phyloP scores from a whole-genome alignment of 2,888 invertebrate species.

The Hedychridium roseum region DNA sequence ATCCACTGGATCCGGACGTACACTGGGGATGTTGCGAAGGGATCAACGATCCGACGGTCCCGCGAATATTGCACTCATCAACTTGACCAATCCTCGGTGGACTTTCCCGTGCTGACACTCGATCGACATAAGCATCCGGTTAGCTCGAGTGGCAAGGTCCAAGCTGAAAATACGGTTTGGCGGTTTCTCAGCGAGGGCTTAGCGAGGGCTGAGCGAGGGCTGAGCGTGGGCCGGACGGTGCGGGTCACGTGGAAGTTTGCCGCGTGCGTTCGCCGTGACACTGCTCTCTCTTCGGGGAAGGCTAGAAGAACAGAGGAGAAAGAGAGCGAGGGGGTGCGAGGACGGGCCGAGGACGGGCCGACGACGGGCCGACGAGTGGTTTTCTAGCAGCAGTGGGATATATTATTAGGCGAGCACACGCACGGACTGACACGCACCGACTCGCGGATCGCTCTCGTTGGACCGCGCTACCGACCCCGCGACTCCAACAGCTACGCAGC shows the following conservation, averaged over 20 bases:
- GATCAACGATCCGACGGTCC: too few relatives aligned
- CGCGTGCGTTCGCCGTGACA: conserved; percentile 31
- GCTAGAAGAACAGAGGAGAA: conserved; percentile 17
- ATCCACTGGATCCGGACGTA: too few relatives aligned
- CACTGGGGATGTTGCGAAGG: too few relatives aligned
- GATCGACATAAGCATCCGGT: too few relatives aligned
- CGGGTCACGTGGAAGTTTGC: conserved; percentile 43
- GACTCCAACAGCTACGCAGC: conserved; percentile 40
- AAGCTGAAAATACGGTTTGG: too few relatives aligned
- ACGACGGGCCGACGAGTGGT: neutral
- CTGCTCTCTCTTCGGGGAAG: conserved; percentile 31
- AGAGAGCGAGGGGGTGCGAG: conserved; percentile 10
- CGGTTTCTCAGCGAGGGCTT: too few relatives aligned
- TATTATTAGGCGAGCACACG: conserved; percentile 48
- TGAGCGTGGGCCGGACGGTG: conserved; percentile 41
- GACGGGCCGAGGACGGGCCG: conserved; percentile 10
- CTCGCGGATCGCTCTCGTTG: conserved; percentile 44
- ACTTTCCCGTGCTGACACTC: too few relatives aligned
- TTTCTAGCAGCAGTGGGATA: conserved; percentile 19
- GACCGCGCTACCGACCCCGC: conserved; percentile 41
- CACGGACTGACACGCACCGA: conserved; percentile 48
- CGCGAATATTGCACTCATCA: too few relatives aligned
- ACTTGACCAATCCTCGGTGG: too few relatives aligned
- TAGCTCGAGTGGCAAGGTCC: too few relatives aligned
- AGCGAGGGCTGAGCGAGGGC: too few relatives aligned